These are phyloP conservation scores for Argyra leucocephala DNA, from an alignment of 2,888 invertebrate genomes.

Conservation along the genomic window DNA sequence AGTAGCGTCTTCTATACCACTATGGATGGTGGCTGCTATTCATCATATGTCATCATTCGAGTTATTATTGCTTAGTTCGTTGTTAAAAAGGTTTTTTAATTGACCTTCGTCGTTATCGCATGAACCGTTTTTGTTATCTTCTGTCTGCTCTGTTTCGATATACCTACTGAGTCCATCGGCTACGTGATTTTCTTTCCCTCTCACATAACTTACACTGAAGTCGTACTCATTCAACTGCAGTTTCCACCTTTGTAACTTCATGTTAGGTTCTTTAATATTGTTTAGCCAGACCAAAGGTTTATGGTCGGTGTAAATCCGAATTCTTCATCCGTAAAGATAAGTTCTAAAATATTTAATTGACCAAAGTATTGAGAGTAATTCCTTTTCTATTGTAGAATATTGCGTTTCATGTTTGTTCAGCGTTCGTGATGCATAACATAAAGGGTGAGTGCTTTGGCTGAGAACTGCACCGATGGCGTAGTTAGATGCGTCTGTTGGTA, in stretches of 20 bases:
- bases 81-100: conserved; percentile 12
- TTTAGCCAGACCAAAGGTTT: conserved; percentile 5
- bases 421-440: conserved; percentile 15
- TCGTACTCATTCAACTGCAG: conserved; percentile 12
- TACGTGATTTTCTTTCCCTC: conserved; percentile 15
- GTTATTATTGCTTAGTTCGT: background rate
- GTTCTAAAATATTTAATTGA: conserved; percentile 11
- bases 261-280: conserved; percentile 11
- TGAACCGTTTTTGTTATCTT: background rate
- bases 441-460: conserved; percentile 16
- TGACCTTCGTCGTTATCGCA: background rate
- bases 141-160: background rate
- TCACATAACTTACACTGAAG: conserved; percentile 11
- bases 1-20: conserved; percentile 1
- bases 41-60: conserved; percentile 7
- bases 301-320: conserved; percentile 8
- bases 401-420: conserved; percentile 11
- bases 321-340: conserved; percentile 9
- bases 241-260: conserved; percentile 10
- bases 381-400: conserved; percentile 16
- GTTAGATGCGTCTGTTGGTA: conserved; percentile 19
- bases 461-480: conserved; percentile 17
- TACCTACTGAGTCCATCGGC: conserved; percentile 14
- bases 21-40: conserved; percentile 15
- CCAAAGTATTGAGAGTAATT: conserved; percentile 11